These are phyloP conservation scores for Tragelaphus imberbis DNA, from an alignment of 2,113 vertebrate genomes.

Conservation along the genomic window DNA sequence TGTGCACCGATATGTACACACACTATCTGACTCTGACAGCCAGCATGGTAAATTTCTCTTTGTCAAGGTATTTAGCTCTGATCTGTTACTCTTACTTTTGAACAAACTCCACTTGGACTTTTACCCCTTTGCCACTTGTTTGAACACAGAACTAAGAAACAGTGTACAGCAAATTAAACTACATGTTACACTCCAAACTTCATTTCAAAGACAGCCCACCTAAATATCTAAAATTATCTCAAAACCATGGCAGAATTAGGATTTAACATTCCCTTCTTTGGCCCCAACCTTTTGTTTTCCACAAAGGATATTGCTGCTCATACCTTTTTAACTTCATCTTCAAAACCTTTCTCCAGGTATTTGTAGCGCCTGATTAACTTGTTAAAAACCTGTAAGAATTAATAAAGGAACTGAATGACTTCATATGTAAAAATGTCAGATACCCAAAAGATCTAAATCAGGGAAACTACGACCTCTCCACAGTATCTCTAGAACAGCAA, in stretches of 20 bases:
- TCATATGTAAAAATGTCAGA: neutral
- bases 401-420: slow-evolving; percentile 3
- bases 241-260: neutral
- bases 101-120: neutral
- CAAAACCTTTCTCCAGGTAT: slow-evolving; percentile 99
- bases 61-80: neutral
- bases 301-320: neutral
- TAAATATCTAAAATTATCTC: neutral
- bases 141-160: neutral
- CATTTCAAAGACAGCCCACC: neutral
- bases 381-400: slow-evolving; percentile 93
- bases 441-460: neutral
- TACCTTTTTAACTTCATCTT: slow-evolving; percentile 99
- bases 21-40: neutral
- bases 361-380: slow-evolving; percentile 99
- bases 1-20: neutral
- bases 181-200: neutral
- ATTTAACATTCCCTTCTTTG: neutral
- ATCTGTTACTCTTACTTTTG: neutral
- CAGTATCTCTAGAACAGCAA: neutral
- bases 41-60: neutral
- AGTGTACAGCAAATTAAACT: neutral
- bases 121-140: neutral
- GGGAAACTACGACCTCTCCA: neutral
- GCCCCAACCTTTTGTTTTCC: neutral